These are phyloP conservation scores for Agrochola litura DNA, from an alignment of 2,888 invertebrate genomes.

Conservation along the genomic window DNA sequence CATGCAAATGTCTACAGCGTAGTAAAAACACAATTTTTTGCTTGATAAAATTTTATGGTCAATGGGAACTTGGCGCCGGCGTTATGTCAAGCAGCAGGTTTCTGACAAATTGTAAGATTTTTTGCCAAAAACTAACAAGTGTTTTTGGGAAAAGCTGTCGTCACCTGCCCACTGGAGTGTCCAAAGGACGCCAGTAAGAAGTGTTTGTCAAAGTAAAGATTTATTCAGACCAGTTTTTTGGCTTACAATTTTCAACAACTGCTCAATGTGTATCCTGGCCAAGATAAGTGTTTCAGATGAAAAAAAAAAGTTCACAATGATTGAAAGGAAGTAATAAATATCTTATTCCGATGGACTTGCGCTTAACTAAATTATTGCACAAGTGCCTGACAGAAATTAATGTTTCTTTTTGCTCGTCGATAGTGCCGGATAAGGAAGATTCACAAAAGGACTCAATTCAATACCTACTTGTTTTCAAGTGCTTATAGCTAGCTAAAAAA, in stretches of 20 bases:
- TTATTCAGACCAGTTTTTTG: constrained; percentile 49
- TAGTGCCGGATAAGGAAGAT: constrained; percentile 37
- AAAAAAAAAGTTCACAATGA: constrained; percentile 26
- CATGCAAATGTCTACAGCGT: constrained; percentile 58
- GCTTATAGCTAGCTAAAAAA: not conserved
- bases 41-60: constrained; percentile 66
- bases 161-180: constrained; percentile 61
- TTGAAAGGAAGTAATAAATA: constrained; percentile 60
- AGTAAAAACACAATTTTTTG: constrained; percentile 63
- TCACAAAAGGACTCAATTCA: constrained; percentile 7
- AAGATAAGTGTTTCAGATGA: constrained; percentile 49
- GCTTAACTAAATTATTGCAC: constrained; percentile 46
- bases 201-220: constrained; percentile 49
- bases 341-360: constrained; percentile 33
- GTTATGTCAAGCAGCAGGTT: constrained; percentile 66
- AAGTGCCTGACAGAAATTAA: constrained; percentile 41
- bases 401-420: constrained; percentile 24
- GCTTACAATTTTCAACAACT: constrained; percentile 45
- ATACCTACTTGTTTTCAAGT: constrained; percentile 13
- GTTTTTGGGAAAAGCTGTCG: constrained; percentile 49
- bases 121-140: constrained; percentile 39
- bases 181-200: constrained; percentile 31
- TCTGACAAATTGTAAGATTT: constrained; percentile 59
- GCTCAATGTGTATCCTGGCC: constrained; percentile 51
- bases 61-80: constrained; percentile 66